Conservation (phyloP, 2,797 vertebrate species). For the Acanthurus lineatus region DNA sequence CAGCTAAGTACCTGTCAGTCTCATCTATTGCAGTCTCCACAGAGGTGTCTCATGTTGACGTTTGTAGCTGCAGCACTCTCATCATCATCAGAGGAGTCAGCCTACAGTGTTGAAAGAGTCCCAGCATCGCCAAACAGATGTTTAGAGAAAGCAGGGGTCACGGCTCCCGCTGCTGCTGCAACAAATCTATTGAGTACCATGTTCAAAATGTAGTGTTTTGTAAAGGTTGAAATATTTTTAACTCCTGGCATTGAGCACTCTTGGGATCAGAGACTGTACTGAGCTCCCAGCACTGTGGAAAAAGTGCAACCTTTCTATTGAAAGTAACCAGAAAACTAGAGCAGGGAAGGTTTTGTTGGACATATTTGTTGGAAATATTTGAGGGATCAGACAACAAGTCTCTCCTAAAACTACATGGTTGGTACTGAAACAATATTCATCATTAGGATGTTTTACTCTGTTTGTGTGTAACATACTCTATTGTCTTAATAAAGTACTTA, state of each 20-base stretch:
- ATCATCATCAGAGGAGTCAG: constrained; percentile 34
- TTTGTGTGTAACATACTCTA: background rate
- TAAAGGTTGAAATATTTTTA: constrained; percentile 47
- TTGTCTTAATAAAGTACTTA: background rate
- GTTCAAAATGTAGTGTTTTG: constrained; percentile 44
- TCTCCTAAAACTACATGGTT: constrained; percentile 4
- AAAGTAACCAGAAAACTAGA: constrained; percentile 9
- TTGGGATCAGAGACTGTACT: constrained; percentile 17
- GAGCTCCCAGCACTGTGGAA: constrained; percentile 15
- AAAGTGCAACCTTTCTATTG: constrained; percentile 21
- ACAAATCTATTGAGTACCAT: constrained; percentile 19
- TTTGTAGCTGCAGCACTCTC: constrained; percentile 24
- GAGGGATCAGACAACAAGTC: background rate
- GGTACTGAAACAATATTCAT: background rate
- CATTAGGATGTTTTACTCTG: background rate
- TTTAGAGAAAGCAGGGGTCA: constrained; percentile 41
- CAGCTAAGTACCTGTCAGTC: constrained; percentile 16
- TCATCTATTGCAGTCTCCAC: constrained; percentile 21
- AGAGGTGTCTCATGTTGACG: constrained; percentile 18
- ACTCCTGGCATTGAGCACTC: constrained; percentile 29
- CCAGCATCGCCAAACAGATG: constrained; percentile 25
- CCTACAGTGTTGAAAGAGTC: constrained; percentile 30
- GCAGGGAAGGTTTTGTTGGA: constrained; percentile 18
- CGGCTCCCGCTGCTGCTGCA: constrained; percentile 26
- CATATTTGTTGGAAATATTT: constrained; percentile 6